Conservation (phyloP, 2,888 invertebrate species). For the Rutpela maculata region DNA sequence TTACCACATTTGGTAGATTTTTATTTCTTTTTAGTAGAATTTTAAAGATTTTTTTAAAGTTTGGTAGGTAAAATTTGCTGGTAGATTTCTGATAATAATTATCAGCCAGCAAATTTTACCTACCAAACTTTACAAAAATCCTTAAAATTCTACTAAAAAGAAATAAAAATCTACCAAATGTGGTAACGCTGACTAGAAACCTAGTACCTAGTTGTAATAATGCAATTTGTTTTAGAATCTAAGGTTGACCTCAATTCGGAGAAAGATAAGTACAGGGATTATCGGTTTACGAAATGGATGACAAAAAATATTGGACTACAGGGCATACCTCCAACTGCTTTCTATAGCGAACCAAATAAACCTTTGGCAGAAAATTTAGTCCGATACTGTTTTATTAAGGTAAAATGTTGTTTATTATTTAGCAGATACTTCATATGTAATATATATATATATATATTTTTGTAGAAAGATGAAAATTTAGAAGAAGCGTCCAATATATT, state of each 20-base stretch:
- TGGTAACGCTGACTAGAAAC: no score
- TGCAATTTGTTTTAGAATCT: constrained; percentile 73
- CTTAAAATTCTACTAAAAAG: no score
- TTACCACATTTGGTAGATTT: no score
- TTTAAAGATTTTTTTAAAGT: no score
- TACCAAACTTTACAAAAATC: no score
- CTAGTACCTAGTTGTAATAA: background rate
- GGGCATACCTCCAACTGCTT: constrained; percentile 95
- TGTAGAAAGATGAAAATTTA: constrained; percentile 85
- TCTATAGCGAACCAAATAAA: constrained; percentile 90
- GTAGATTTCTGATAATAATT: no score
- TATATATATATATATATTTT: constrained; percentile 71
- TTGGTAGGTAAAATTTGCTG: no score
- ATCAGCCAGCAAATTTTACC: no score
- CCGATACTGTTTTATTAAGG: constrained; percentile 96
- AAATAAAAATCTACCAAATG: no score
- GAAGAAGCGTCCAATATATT: constrained; percentile 81
- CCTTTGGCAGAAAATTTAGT: constrained; percentile 89
- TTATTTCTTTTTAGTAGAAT: no score
- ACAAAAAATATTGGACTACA: constrained; percentile 93
- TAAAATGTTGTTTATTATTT: constrained; percentile 66
- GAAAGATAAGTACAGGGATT: constrained; percentile 87
- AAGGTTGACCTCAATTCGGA: constrained; percentile 84
- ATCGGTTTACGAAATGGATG: constrained; percentile 96
- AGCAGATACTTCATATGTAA: background rate